Percentiles rank a stretch among this genome's conserved stretches.
Evolutionary conservation across 2,888 invertebrate species (phyloP).

Genomic region (Chrysolina haemoptera): DNA sequence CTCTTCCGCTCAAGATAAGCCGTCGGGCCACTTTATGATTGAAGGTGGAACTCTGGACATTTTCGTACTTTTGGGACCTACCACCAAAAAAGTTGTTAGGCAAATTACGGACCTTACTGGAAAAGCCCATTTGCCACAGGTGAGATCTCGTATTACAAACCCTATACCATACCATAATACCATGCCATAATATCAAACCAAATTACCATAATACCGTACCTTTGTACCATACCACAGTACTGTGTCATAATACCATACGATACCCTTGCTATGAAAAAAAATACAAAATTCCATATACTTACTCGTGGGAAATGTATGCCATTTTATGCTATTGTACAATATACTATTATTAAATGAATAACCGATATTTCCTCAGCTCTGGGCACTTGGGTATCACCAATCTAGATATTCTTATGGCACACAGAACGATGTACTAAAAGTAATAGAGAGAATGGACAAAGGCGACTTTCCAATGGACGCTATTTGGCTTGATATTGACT

Average conservation of each 20-base stretch:
- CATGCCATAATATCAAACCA: too few species aligned
- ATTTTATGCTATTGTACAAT: not conserved
- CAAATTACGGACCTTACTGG: constrained; percentile 92
- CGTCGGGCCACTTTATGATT: constrained; percentile 89
- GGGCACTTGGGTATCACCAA: constrained; percentile 59
- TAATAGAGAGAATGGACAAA: constrained; percentile 87
- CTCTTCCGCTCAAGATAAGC: constrained; percentile 59
- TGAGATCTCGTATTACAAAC: constrained; percentile 30
- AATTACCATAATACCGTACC: too few species aligned
- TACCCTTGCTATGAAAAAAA: too few species aligned
- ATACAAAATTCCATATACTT: too few species aligned
- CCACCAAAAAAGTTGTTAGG: constrained; percentile 84
- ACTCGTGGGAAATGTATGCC: not conserved
- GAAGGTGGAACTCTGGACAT: constrained; percentile 94
- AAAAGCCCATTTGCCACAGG: constrained; percentile 81
- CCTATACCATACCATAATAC: too few species aligned
- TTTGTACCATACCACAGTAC: too few species aligned
- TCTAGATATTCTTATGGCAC: constrained; percentile 89
- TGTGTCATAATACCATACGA: too few species aligned
- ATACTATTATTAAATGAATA: not conserved
- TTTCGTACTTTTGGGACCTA: constrained; percentile 90
- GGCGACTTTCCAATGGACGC: constrained; percentile 95
- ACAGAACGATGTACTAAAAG: constrained; percentile 88
- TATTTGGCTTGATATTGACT: constrained; percentile 98
- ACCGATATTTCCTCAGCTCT: constrained; percentile 43